These are phyloP conservation scores for Xyrauchen texanus DNA, from an alignment of 2,113 vertebrate genomes.

Conservation along the genomic window DNA sequence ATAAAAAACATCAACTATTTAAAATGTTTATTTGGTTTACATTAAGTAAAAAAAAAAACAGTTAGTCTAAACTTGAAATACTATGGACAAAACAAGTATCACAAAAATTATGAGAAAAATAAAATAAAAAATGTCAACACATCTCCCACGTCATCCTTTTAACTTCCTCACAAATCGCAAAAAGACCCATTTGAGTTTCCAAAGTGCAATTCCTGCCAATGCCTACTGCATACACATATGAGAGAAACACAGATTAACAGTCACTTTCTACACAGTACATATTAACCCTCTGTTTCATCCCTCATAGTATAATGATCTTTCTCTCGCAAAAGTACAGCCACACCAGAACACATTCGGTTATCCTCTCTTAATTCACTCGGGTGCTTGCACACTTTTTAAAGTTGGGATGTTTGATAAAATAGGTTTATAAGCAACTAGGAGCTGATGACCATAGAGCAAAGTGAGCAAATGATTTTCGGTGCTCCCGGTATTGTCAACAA, in stretches of 20 bases:
- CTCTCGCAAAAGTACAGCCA: no score
- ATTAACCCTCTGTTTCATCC: no score
- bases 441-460: constrained; percentile 26
- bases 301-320: no score
- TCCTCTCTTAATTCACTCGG: not conserved
- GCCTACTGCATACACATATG: no score
- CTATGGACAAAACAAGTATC: constrained; percentile 51
- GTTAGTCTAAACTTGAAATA: constrained; percentile 60
- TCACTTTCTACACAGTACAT: no score
- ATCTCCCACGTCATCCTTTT: no score
- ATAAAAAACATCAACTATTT: constrained; percentile 51
- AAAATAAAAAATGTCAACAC: constrained; percentile 16
- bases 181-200: no score
- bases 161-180: not conserved
- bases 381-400: not conserved
- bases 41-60: constrained; percentile 55
- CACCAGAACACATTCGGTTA: not conserved
- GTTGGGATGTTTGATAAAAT: constrained; percentile 11
- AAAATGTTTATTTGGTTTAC: constrained; percentile 72
- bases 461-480: not conserved
- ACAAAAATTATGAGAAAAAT: constrained; percentile 54
- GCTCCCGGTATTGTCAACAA: constrained; percentile 4
- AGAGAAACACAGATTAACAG: no score
- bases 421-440: constrained; percentile 58
- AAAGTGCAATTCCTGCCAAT: no score